phyloP scores from a whole-genome alignment of 2,113 vertebrate species.

The Forbesichthys papilliferus region DNA sequence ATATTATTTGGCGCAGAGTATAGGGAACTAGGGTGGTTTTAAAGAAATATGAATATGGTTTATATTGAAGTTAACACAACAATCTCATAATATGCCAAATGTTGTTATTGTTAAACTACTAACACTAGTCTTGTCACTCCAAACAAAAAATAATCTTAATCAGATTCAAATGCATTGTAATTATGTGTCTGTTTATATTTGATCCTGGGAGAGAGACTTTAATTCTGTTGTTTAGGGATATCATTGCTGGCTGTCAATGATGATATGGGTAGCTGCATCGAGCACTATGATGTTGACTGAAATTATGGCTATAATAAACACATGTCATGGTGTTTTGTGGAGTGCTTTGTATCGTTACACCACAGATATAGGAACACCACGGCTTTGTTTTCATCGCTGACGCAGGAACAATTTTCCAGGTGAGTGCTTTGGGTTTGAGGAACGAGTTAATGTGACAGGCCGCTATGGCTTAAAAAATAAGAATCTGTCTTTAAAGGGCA shows the following conservation, averaged over 20 bases:
- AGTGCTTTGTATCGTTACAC: too few species aligned
- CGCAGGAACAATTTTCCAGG: conserved; percentile 44
- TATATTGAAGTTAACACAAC: neutral
- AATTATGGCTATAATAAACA: conserved; percentile 16
- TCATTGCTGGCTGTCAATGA: conserved; percentile 1
- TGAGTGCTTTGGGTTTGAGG: conserved; percentile 17
- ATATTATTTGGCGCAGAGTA: conserved; percentile 14
- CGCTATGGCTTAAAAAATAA: neutral
- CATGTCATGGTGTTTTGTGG: neutral
- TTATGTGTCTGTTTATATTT: conserved; percentile 28
- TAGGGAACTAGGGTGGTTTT: too few species aligned
- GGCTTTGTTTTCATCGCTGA: conserved; percentile 23
- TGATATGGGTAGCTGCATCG: neutral
- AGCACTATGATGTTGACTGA: conserved; percentile 5
- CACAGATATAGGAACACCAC: too few species aligned
- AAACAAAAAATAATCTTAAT: conserved; percentile 16
- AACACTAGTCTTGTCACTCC: neutral
- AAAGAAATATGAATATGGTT: neutral
- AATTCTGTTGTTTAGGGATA: neutral
- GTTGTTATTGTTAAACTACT: neutral
- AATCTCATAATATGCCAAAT: too few species aligned
- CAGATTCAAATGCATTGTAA: conserved; percentile 41
- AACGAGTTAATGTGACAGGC: conserved; percentile 13
- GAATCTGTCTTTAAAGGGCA: neutral
- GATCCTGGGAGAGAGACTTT: conserved; percentile 3